A percentile compares a stretch with the other conserved stretches of the same genome.
Evolutionary conservation across 1,140 invertebrate genomes (phyloP).

Genomic region (Cyrtorhinus lividipennis): DNA sequence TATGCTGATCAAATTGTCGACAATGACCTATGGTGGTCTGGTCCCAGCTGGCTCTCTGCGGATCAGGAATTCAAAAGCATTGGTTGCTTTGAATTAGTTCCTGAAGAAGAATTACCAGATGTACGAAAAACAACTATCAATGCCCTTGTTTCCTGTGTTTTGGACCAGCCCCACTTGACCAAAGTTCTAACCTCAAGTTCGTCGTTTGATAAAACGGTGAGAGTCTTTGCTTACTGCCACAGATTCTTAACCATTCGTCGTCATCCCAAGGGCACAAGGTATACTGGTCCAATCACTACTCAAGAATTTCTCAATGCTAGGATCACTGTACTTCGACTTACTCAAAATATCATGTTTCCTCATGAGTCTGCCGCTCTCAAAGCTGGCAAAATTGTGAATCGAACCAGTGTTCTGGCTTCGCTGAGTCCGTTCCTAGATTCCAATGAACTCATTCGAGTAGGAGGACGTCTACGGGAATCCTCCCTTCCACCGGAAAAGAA

Average conservation of each 20-base stretch:
- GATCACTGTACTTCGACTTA: neutral
- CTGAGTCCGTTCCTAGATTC: constrained; percentile 13
- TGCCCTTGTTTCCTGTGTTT: too few species aligned
- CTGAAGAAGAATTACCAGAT: too few species aligned
- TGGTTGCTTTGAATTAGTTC: too few species aligned
- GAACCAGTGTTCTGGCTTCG: neutral
- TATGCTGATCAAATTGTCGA: too few species aligned
- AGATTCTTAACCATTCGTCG: neutral
- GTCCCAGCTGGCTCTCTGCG: too few species aligned
- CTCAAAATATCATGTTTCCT: neutral
- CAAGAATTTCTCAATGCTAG: neutral
- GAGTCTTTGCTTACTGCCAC: neutral
- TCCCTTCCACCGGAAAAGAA: constrained; percentile 24
- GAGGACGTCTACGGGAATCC: constrained; percentile 13
- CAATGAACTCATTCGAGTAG: constrained; percentile 16
- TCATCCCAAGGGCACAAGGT: neutral
- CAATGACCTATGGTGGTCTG: too few species aligned
- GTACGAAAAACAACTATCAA: too few species aligned
- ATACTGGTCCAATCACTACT: neutral
- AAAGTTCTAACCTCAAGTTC: neutral
- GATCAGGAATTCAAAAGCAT: too few species aligned
- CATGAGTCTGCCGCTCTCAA: neutral
- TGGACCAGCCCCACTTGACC: too few species aligned
- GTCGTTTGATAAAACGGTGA: neutral
- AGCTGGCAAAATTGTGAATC: neutral